phyloP scores from a whole-genome alignment of 2,113 vertebrate genomes.

The Epinephelus lanceolatus region DNA sequence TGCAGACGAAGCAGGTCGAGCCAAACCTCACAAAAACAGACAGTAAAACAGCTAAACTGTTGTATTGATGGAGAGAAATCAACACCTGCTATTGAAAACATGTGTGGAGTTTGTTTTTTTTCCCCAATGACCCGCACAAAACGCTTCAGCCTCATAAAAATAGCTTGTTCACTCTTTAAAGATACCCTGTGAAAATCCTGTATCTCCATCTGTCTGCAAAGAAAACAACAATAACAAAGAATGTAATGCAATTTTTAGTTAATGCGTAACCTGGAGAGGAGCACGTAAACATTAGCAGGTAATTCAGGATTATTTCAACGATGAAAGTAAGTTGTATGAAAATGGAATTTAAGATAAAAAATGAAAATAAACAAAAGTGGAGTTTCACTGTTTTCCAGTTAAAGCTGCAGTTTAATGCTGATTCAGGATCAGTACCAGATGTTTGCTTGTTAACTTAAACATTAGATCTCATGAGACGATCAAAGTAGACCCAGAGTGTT shows the following conservation, averaged over 20 bases:
- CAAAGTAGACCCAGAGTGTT: not conserved
- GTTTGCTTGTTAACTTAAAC: constrained; percentile 13
- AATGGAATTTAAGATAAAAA: not conserved
- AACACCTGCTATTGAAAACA: constrained; percentile 64
- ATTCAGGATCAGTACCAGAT: constrained; percentile 2
- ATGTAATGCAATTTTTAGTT: not conserved
- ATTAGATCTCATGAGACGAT: constrained; percentile 4
- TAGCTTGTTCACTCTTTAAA: not conserved
- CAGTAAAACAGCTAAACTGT: constrained; percentile 40
- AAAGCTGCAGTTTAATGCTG: constrained; percentile 20
- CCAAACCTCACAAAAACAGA: constrained; percentile 46
- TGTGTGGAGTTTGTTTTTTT: not conserved
- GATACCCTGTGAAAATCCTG: not conserved
- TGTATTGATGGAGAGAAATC: constrained; percentile 46
- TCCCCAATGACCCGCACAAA: not conserved
- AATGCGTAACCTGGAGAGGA: not conserved
- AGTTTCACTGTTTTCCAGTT: not conserved
- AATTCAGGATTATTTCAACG: not conserved
- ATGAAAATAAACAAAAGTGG: not conserved
- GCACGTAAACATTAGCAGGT: not conserved
- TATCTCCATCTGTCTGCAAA: not conserved
- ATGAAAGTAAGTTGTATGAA: not conserved
- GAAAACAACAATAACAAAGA: constrained; percentile 6
- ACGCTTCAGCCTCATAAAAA: constrained; percentile 14
- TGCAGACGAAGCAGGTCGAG: constrained; percentile 19